Conservation (phyloP, 2,797 vertebrate species). For the Margarornis squamiger region DNA sequence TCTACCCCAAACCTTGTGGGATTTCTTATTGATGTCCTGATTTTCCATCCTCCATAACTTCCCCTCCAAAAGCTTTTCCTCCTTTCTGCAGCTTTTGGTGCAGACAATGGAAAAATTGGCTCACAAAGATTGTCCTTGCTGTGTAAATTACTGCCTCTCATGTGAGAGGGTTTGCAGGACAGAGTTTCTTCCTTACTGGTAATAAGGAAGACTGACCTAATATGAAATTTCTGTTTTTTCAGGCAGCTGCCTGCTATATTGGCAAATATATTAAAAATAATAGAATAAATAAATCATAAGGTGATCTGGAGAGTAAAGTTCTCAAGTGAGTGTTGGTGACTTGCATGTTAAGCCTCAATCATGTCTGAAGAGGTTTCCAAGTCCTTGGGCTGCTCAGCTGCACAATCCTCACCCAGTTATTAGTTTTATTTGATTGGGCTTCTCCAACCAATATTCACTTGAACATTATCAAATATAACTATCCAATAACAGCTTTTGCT, state of each 20-base stretch:
- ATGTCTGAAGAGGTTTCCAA: background rate
- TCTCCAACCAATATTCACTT: background rate
- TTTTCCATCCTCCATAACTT: background rate
- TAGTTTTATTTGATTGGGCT: background rate
- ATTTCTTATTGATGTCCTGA: background rate
- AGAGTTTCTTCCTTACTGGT: background rate
- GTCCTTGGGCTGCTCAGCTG: background rate
- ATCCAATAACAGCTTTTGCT: background rate
- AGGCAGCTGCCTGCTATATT: background rate
- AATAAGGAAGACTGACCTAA: background rate
- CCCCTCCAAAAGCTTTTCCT: background rate
- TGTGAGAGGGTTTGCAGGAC: background rate
- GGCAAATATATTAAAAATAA: background rate
- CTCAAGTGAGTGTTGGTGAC: background rate
- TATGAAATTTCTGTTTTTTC: background rate
- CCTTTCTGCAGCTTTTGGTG: background rate
- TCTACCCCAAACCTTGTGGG: background rate
- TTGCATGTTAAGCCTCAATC: background rate
- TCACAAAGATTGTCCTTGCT: background rate
- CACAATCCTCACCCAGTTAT: background rate
- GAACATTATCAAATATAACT: background rate
- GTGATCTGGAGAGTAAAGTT: background rate
- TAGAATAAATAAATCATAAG: background rate
- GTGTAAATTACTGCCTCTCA: background rate
- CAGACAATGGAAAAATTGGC: background rate